Evolutionary conservation across 1,140 invertebrate species (phyloP).

Genomic region (Neuroterus valhalla): DNA sequence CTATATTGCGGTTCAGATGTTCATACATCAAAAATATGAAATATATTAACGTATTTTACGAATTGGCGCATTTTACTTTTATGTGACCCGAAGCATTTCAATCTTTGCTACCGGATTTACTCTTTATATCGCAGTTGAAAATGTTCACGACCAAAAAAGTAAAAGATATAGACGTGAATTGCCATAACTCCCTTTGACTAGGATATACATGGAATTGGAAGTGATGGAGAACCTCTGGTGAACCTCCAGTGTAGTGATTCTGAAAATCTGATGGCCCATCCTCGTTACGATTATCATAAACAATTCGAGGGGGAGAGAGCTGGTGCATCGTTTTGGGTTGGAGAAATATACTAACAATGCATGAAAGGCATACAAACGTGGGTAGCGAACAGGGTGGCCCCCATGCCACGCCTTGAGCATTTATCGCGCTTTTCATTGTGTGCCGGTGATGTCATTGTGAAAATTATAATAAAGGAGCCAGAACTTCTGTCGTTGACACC

Average conservation of each 20-base stretch:
- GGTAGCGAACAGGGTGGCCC: slow-evolving; percentile 19
- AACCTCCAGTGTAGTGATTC: neutral
- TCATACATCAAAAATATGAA: too few relatives aligned
- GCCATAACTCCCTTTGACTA: neutral
- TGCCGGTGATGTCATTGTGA: slow-evolving; percentile 39
- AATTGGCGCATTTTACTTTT: too few relatives aligned
- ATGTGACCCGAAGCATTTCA: too few relatives aligned
- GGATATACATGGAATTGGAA: neutral
- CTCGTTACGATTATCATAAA: slow-evolving; percentile 9
- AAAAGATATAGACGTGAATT: too few relatives aligned
- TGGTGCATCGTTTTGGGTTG: slow-evolving; percentile 8
- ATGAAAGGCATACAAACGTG: slow-evolving; percentile 29
- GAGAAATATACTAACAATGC: neutral
- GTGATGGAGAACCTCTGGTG: neutral
- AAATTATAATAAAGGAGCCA: slow-evolving; percentile 40
- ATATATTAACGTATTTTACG: too few relatives aligned
- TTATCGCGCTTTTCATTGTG: slow-evolving; percentile 22
- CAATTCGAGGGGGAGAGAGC: neutral
- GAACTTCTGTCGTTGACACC: slow-evolving; percentile 42
- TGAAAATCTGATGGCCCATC: neutral
- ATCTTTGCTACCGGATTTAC: too few relatives aligned
- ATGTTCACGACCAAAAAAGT: too few relatives aligned
- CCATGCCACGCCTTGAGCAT: slow-evolving; percentile 33
- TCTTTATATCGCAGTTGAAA: too few relatives aligned
- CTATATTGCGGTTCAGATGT: too few relatives aligned